A percentile compares a stretch with the other conserved stretches of the same genome.
phyloP scores from a whole-genome alignment of 1,140 invertebrate genomes.

The Psix sp. region DNA sequence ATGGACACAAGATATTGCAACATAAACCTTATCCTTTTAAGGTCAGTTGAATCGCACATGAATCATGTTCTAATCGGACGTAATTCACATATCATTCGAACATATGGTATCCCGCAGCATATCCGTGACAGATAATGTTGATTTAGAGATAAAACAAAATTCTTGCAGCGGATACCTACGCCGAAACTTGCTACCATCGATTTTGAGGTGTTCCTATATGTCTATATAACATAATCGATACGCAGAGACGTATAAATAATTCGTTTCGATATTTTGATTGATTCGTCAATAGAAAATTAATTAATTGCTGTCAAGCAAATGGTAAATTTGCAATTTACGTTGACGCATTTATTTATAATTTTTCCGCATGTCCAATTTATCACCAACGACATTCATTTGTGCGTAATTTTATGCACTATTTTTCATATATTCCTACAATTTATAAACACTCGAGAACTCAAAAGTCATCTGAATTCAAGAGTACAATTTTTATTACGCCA shows the following conservation, averaged over 20 bases:
- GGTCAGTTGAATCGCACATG: too few species aligned
- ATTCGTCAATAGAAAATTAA: background rate
- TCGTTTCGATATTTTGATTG: conserved; percentile 1
- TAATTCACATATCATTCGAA: conserved; percentile 1
- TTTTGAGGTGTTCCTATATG: background rate
- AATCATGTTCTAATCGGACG: conserved; percentile 1
- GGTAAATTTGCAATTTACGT: background rate
- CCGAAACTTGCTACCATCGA: background rate
- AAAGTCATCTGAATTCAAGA: too few species aligned
- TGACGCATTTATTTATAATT: background rate
- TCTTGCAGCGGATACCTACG: too few species aligned
- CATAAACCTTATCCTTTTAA: too few species aligned
- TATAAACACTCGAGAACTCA: too few species aligned
- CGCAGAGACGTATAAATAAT: background rate
- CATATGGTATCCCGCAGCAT: background rate
- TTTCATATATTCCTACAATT: too few species aligned
- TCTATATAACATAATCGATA: background rate
- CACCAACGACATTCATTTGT: too few species aligned
- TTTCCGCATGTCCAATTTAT: too few species aligned
- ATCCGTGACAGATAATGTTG: conserved; percentile 1
- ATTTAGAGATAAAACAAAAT: conserved; percentile 1
- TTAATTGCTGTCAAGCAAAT: background rate
- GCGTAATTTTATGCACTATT: too few species aligned
- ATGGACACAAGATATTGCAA: too few species aligned
- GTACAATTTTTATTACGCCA: too few species aligned